Conservation (phyloP, 2,113 vertebrate species). For the Hippocampus abdominalis region DNA sequence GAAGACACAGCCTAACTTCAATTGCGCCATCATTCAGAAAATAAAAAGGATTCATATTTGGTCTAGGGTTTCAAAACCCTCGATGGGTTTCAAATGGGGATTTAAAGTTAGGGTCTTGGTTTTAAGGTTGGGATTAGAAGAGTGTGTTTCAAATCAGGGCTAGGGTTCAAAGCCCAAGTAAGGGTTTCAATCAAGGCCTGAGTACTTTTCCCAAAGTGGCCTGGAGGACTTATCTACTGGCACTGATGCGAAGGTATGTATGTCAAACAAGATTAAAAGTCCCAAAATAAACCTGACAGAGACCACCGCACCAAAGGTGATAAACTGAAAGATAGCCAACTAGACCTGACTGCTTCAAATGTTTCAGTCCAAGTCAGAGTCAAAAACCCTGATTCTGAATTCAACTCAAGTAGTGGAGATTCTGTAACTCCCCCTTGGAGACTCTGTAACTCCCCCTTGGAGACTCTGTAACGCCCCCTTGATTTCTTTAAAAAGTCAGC, state of each 20-base stretch:
- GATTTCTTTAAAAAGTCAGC: neutral
- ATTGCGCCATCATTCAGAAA: neutral
- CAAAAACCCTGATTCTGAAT: neutral
- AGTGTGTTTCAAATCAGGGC: too few species aligned
- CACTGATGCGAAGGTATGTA: conserved; percentile 39
- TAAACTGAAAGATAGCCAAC: neutral
- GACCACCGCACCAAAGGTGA: conserved; percentile 54
- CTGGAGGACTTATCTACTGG: conserved; percentile 49
- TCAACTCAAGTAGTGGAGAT: neutral
- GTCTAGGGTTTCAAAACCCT: too few species aligned
- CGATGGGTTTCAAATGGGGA: too few species aligned
- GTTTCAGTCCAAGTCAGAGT: neutral
- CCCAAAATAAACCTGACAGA: conserved; percentile 57
- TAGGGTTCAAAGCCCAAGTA: neutral
- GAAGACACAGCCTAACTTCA: neutral
- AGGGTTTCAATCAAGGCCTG: neutral
- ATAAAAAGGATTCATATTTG: too few species aligned
- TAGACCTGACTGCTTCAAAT: neutral
- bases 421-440: neutral
- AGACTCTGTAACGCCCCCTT: neutral
- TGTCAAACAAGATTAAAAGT: conserved; percentile 52
- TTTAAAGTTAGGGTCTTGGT: neutral
- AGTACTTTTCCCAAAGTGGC: conserved; percentile 22
- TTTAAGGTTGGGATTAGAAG: neutral
- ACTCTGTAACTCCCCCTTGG: neutral